Evolutionary conservation across 2,888 invertebrate genomes (phyloP).

Genomic region (Eudemis profundana): DNA sequence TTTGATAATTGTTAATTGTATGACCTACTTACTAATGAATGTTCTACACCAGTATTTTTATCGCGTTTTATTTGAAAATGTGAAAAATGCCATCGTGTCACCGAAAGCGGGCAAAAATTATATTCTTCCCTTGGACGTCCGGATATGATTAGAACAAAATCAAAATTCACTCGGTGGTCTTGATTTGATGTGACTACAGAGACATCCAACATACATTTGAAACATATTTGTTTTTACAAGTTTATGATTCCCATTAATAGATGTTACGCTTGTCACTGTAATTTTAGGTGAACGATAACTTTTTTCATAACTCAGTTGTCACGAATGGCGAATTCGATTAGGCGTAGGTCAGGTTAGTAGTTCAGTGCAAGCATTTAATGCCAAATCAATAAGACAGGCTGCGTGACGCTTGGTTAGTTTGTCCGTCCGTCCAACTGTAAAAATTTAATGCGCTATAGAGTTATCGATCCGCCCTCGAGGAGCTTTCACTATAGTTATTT

Average conservation of each 20-base stretch:
- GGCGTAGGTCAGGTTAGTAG: slow-evolving; percentile 6
- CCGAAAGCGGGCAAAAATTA: no score
- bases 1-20: slow-evolving; percentile 16
- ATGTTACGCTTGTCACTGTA: no score
- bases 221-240: no score
- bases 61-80: not conserved
- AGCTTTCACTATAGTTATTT: slow-evolving; percentile 48
- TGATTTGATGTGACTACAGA: no score
- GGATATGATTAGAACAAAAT: no score
- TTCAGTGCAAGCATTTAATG: slow-evolving; percentile 49
- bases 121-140: no score
- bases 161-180: no score
- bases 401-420: slow-evolving; percentile 48
- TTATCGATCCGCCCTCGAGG: slow-evolving; percentile 58
- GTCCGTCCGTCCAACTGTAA: slow-evolving; percentile 63
- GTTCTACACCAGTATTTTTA: no score
- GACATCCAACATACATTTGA: no score
- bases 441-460: slow-evolving; percentile 65
- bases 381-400: slow-evolving; percentile 63
- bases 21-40: not conserved
- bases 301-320: not conserved
- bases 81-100: no score
- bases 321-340: not conserved
- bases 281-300: not conserved
- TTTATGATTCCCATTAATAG: no score